phyloP scores from a whole-genome alignment of 2,888 invertebrate genomes.

The Dorcus hopei region DNA sequence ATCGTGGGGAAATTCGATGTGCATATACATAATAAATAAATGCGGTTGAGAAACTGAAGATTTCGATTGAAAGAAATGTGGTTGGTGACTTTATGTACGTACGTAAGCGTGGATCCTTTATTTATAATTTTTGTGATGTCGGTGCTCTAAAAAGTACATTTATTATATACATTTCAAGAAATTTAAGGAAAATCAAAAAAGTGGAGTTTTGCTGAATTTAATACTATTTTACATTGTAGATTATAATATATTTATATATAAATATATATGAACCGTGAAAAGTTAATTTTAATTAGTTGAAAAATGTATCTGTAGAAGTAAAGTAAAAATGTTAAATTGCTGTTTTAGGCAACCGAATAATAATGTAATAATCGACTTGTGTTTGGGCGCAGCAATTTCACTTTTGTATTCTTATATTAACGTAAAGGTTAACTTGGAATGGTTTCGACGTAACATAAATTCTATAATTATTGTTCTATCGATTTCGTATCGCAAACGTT shows the following conservation, averaged over 20 bases:
- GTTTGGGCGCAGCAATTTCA: conserved; percentile 7
- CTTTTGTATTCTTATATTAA: neutral
- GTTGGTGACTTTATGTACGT: neutral
- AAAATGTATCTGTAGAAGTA: neutral
- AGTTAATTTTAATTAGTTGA: conserved; percentile 1
- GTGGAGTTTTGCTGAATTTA: no score
- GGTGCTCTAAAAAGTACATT: conserved; percentile 1
- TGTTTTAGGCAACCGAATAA: conserved; percentile 2
- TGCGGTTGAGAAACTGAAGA: no score
- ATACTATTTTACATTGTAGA: neutral
- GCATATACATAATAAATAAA: no score
- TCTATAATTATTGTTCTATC: conserved; percentile 39
- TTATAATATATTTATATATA: no score
- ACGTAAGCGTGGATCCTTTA: conserved; percentile 1
- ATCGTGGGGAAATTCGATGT: no score
- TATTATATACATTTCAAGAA: conserved; percentile 1
- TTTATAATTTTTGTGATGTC: neutral
- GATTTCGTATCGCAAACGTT: conserved; percentile 38
- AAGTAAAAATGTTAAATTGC: conserved; percentile 7
- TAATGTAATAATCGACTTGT: neutral
- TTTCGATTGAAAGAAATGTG: no score
- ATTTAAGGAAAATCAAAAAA: neutral
- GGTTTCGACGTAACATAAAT: conserved; percentile 29
- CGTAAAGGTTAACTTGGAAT: neutral
- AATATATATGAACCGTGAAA: neutral